These are phyloP conservation scores for Tiaroga cobitis DNA, from an alignment of 2,797 vertebrate genomes.

Conservation along the genomic window DNA sequence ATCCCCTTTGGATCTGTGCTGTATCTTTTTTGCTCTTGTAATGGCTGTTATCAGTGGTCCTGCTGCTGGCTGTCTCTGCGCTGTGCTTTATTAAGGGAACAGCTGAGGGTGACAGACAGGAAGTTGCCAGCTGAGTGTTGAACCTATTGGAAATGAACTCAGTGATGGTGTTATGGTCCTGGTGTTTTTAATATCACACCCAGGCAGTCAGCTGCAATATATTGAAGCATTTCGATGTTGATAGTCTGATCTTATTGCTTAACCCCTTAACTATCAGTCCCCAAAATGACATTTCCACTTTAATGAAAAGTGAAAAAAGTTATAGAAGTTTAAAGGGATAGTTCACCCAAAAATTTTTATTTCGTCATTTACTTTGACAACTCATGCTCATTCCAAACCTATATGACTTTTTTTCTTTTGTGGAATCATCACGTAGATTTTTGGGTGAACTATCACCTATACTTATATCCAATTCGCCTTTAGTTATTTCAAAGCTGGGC, in stretches of 20 bases:
- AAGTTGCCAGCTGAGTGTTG: slow-evolving; percentile 21
- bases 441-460: not conserved
- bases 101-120: slow-evolving; percentile 32
- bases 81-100: slow-evolving; percentile 5
- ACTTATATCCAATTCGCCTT: not conserved
- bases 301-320: too few species aligned
- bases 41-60: slow-evolving; percentile 33
- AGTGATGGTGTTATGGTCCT: not conserved
- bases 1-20: slow-evolving; percentile 42
- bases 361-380: too few species aligned
- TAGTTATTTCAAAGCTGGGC: not conserved
- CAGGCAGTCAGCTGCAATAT: not conserved
- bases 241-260: not conserved
- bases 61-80: slow-evolving; percentile 7
- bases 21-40: slow-evolving; percentile 22
- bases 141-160: not conserved
- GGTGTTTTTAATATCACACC: not conserved
- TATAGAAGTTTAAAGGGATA: too few species aligned
- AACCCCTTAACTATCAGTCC: not conserved
- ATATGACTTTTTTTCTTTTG: too few species aligned
- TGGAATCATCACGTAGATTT: too few species aligned
- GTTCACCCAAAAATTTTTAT: too few species aligned
- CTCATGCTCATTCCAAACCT: not conserved
- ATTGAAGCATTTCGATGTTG: not conserved
- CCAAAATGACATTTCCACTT: too few species aligned